Base-by-base conservation (phyloP, 1,140 invertebrate species). In the Batillaria attramentaria region DNA sequence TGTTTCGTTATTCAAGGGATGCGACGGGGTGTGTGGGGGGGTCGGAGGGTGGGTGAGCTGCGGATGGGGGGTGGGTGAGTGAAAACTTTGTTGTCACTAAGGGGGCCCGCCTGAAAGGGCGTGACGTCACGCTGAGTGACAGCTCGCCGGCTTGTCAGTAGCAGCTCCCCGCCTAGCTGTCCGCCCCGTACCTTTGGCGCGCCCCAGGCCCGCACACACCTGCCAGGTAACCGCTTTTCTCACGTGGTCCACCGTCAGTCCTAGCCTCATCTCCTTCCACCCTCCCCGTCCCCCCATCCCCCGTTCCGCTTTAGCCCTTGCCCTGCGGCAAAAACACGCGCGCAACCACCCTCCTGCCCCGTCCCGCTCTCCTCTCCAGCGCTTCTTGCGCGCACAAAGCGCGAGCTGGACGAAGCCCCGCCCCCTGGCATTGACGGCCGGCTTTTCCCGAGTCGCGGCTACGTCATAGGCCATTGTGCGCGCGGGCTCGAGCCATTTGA, bases 101-200 rank as follows among this genome's bases (percentile, higher is more conserved):
- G n/a, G n/a, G n/a, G n/a, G n/a, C n/a, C n/a, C n/a, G n/a, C n/a
- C n/a, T n/a, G n/a, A n/a, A 8, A 31, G 57, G 57, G 57, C 57
- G 57, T 62, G 57, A 62, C 57, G 57, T 62, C 57, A 62, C 24
- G 57, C n/a, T 62, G 57, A 62, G 57, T 62, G 57, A 62, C 57
- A 62, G 57, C 24, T 31, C 1, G 24, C 1, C 10, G 57, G 57
- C 33, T 24, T 28, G 57, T 24, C 57, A 28, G n/a, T 2, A 8
- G n/a, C 33, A 24, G 57, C 57, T 62, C 57, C 57, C n/a, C n/a
- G n/a, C n/a, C n/a, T n/a, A n/a, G n/a, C n/a, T n/a, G n/a, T n/a
- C n/a, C n/a, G n/a, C n/a, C n/a, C n/a, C n/a, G n/a, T n/a, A n/a
- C n/a, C n/a, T n/a, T n/a, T n/a, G n/a, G 57, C 57, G 24, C 33